Evolutionary conservation across 2,888 invertebrate genomes (phyloP).

Genomic region (Cryptosula pallasiana): DNA sequence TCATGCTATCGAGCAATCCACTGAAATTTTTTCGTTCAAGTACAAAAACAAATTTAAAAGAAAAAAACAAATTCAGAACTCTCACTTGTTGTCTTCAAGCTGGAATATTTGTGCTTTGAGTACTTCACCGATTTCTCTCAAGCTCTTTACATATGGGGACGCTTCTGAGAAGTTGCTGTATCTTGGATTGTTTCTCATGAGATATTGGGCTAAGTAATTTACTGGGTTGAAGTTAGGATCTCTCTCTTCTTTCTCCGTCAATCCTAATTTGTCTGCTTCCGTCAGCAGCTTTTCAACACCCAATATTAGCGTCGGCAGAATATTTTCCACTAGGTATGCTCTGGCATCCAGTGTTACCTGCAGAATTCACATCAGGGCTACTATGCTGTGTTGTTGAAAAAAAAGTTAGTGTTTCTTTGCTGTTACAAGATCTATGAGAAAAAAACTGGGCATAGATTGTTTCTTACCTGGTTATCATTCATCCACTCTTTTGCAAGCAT

Average conservation of each 20-base stretch:
- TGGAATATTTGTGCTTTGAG: constrained; percentile 47
- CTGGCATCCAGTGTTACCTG: constrained; percentile 44
- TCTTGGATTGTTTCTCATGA: constrained; percentile 53
- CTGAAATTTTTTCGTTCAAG: no score
- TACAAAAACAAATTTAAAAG: no score
- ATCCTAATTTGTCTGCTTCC: constrained; percentile 44
- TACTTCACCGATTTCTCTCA: constrained; percentile 46
- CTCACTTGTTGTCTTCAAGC: constrained; percentile 51
- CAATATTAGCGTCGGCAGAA: constrained; percentile 50
- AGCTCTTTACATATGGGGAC: constrained; percentile 50
- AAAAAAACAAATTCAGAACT: no score
- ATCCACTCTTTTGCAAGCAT: constrained; percentile 49
- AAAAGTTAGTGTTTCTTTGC: background rate
- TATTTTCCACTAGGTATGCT: constrained; percentile 48
- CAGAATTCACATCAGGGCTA: no score
- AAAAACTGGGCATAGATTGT: background rate
- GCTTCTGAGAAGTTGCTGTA: constrained; percentile 52
- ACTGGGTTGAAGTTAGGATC: constrained; percentile 53
- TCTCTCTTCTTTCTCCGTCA: constrained; percentile 35
- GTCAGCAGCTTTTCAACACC: constrained; percentile 52
- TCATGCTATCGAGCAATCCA: no score
- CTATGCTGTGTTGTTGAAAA: no score
- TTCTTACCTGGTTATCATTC: constrained; percentile 34
- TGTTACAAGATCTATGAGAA: background rate
- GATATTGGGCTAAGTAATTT: constrained; percentile 51